Conservation (phyloP, 1,140 invertebrate species). For the Ericerus pela region DNA sequence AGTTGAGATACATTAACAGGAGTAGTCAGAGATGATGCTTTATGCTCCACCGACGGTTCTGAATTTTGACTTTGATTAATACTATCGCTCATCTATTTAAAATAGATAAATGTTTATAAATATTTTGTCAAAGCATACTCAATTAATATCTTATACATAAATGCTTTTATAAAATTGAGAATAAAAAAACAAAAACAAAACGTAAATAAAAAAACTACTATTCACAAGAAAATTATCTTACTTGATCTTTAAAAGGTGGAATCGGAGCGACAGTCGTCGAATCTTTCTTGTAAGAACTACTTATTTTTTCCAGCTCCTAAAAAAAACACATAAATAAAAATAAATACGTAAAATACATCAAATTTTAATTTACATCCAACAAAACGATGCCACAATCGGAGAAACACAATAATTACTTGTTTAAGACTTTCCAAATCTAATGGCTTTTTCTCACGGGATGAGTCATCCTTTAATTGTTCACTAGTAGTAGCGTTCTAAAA, state of each 20-base stretch:
- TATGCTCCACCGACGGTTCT: slow-evolving; percentile 1
- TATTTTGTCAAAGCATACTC: too few relatives aligned
- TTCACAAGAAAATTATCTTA: too few relatives aligned
- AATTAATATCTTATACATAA: too few relatives aligned
- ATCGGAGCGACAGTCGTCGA: too few relatives aligned
- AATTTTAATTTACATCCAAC: too few relatives aligned
- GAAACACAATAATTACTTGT: not conserved
- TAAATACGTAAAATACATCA: too few relatives aligned
- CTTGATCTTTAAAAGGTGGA: too few relatives aligned
- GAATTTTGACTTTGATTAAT: not conserved
- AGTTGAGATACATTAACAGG: not conserved
- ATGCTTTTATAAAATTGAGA: too few relatives aligned
- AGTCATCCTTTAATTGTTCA: not conserved
- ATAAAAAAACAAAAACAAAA: too few relatives aligned
- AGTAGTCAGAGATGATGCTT: not conserved
- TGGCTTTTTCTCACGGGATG: not conserved
- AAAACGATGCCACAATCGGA: too few relatives aligned
- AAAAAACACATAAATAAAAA: not conserved
- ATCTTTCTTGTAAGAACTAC: not conserved
- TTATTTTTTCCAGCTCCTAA: slow-evolving; percentile 6
- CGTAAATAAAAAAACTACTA: too few relatives aligned
- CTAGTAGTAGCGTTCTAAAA: not conserved
- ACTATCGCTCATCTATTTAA: not conserved
- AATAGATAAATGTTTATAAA: too few relatives aligned
- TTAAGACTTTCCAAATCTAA: slow-evolving; percentile 6